Percentiles rank a stretch among this genome's conserved stretches.
These are phyloP conservation scores for Chaenogobius annularis DNA, from an alignment of 2,113 vertebrate genomes.

Conservation along the genomic window DNA sequence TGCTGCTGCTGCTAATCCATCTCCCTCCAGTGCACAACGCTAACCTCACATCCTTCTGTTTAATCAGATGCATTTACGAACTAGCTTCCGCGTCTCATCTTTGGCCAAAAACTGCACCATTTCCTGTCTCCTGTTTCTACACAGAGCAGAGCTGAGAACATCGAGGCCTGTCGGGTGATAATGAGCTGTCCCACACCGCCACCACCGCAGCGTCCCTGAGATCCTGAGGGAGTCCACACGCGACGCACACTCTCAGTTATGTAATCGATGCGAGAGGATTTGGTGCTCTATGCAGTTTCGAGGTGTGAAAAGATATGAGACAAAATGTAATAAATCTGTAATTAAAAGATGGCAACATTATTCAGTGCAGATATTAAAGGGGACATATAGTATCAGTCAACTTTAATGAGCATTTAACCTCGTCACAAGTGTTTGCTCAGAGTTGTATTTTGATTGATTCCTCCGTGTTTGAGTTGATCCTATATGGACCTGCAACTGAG, in stretches of 20 bases:
- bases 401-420: neutral
- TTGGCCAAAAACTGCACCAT: neutral
- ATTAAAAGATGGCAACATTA: neutral
- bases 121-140: constrained; percentile 22
- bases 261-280: constrained; percentile 27
- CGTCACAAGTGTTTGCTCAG: no score
- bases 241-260: constrained; percentile 41
- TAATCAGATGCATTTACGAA: neutral
- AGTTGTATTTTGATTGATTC: no score
- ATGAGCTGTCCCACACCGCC: constrained; percentile 29
- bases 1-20: no score
- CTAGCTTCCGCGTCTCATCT: neutral
- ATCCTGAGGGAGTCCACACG: constrained; percentile 26
- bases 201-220: constrained; percentile 10
- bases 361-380: neutral
- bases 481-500: no score
- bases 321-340: neutral
- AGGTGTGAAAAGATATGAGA: neutral
- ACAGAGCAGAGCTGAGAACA: constrained; percentile 2
- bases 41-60: neutral
- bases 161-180: constrained; percentile 14
- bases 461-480: no score
- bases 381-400: neutral
- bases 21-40: no score
- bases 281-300: neutral